Conservation (phyloP, 1,140 invertebrate species). For the Drosophila mayri region DNA sequence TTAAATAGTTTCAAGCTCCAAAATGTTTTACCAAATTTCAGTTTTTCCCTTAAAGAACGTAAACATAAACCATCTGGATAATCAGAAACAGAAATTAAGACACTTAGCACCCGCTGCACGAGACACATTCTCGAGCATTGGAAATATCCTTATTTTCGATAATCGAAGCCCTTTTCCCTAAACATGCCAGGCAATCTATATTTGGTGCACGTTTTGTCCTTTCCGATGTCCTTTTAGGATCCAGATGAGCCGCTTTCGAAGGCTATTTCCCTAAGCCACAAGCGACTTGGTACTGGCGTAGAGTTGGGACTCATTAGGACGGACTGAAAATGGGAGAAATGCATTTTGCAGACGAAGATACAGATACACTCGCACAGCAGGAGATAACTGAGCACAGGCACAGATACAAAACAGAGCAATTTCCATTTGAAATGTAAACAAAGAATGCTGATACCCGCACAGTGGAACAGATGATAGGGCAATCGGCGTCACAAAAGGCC, state of each 20-base stretch:
- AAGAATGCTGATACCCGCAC: conserved; percentile 72
- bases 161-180: not conserved
- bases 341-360: conserved; percentile 63
- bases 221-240: conserved; percentile 2
- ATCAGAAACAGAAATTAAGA: conserved; percentile 2
- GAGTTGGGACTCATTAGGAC: conserved; percentile 50
- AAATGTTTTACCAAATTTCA: not conserved
- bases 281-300: conserved; percentile 26
- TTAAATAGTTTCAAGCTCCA: too few relatives aligned
- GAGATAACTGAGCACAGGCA: conserved; percentile 44
- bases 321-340: conserved; percentile 60
- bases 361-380: conserved; percentile 27
- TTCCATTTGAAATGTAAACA: conserved; percentile 79
- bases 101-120: conserved; percentile 5
- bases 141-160: conserved; percentile 46
- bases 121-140: conserved; percentile 46
- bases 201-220: conserved; percentile 59
- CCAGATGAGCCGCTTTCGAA: conserved; percentile 21
- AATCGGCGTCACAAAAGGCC: conserved; percentile 39
- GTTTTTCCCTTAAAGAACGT: too few relatives aligned
- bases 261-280: conserved; percentile 64
- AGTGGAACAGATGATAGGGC: conserved; percentile 47
- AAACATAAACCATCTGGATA: not conserved
- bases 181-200: conserved; percentile 45
- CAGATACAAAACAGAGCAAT: conserved; percentile 56